These are phyloP conservation scores for Thoracochromis brauschi DNA, from an alignment of 2,113 vertebrate genomes.

Conservation along the genomic window DNA sequence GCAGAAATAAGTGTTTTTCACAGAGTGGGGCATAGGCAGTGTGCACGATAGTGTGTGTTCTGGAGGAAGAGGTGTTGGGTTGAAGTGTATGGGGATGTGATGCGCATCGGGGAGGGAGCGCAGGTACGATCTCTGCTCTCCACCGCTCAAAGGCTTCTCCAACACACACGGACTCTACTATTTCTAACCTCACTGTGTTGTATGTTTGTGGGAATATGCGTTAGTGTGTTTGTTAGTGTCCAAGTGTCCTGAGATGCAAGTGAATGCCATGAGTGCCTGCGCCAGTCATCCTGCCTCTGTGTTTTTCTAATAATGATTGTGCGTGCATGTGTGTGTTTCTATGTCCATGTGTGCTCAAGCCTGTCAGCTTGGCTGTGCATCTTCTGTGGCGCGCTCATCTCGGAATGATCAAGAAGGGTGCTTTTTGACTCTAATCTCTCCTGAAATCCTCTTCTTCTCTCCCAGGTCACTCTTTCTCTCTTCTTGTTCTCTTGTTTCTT, in stretches of 20 bases:
- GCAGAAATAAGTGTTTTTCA: slow-evolving; percentile 57
- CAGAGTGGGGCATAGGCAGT: slow-evolving; percentile 12
- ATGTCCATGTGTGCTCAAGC: not conserved
- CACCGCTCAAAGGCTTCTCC: slow-evolving; percentile 10
- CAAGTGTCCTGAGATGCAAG: not conserved
- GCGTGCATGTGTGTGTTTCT: not conserved
- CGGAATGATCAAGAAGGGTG: slow-evolving; percentile 47
- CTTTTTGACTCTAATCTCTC: slow-evolving; percentile 62
- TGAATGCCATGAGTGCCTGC: not conserved
- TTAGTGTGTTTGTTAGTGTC: not conserved
- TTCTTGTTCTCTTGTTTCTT: slow-evolving; percentile 23
- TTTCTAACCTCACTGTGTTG: not conserved
- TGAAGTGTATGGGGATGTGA: not conserved
- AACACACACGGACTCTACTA: not conserved
- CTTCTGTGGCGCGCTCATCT: slow-evolving; percentile 11
- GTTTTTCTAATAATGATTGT: not conserved
- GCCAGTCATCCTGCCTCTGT: slow-evolving; percentile 1
- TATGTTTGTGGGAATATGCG: not conserved
- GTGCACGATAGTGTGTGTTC: not conserved
- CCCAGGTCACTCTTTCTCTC: slow-evolving; percentile 44
- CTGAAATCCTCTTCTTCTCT: slow-evolving; percentile 48
- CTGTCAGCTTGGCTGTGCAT: slow-evolving; percentile 53
- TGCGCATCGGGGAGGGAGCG: not conserved
- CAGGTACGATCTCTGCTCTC: not conserved
- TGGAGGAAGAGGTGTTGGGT: not conserved